These are phyloP conservation scores for Drosophila lacicola DNA, from an alignment of 2,888 invertebrate species.

Conservation along the genomic window DNA sequence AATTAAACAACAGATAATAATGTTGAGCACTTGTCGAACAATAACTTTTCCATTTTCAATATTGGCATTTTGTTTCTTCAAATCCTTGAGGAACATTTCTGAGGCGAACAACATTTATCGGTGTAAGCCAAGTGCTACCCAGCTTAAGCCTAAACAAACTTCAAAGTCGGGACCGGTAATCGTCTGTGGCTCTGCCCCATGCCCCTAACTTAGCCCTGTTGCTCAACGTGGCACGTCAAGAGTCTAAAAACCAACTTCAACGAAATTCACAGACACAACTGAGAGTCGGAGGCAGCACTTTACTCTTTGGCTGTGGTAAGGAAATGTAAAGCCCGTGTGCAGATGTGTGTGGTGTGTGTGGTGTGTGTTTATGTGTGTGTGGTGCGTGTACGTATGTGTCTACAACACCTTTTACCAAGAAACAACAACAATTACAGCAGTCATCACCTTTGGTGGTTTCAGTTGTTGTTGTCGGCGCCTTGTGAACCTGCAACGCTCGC, in stretches of 20 bases:
- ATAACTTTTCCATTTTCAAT: background rate
- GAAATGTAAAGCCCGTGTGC: constrained; percentile 55
- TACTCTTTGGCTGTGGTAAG: constrained; percentile 58
- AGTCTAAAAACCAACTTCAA: constrained; percentile 52
- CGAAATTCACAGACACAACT: constrained; percentile 54
- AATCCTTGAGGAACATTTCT: constrained; percentile 18
- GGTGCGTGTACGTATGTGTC: constrained; percentile 46
- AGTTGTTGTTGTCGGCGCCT: constrained; percentile 70
- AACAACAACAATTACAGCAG: constrained; percentile 80
- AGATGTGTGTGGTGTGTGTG: constrained; percentile 17
- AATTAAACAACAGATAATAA: background rate
- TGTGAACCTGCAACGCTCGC: constrained; percentile 69
- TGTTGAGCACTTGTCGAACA: background rate
- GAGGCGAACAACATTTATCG: constrained; percentile 23
- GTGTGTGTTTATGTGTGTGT: constrained; percentile 14
- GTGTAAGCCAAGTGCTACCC: constrained; percentile 41
- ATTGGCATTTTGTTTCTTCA: background rate
- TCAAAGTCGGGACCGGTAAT: constrained; percentile 50
- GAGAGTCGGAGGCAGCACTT: constrained; percentile 47
- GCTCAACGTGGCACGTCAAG: constrained; percentile 39
- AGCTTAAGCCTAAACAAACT: constrained; percentile 44
- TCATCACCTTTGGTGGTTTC: constrained; percentile 80
- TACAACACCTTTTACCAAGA: constrained; percentile 79
- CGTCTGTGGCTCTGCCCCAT: constrained; percentile 23
- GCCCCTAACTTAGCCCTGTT: constrained; percentile 15